Evolutionary conservation across 2,797 vertebrate species (phyloP).

Genomic region (Macroramphosus scolopax): DNA sequence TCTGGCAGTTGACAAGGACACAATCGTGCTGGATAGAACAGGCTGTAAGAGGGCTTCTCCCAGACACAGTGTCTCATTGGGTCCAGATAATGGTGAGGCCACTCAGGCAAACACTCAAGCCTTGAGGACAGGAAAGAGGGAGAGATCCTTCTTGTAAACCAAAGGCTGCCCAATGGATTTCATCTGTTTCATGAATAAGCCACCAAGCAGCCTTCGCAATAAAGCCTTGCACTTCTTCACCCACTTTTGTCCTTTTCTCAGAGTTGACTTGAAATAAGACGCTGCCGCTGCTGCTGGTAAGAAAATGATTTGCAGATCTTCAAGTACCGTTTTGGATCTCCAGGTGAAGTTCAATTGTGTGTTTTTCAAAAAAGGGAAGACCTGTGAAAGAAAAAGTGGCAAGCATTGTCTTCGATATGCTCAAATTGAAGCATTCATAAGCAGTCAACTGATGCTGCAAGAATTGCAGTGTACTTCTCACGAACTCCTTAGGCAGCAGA

Average conservation of each 20-base stretch:
- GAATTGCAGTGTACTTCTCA: slow-evolving; percentile 42
- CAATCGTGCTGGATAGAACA: slow-evolving; percentile 37
- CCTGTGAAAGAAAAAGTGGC: slow-evolving; percentile 6
- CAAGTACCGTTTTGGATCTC: slow-evolving; percentile 22
- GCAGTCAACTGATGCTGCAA: slow-evolving; percentile 35
- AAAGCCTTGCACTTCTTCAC: slow-evolving; percentile 36
- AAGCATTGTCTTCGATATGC: slow-evolving; percentile 19
- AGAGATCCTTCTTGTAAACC: slow-evolving; percentile 44
- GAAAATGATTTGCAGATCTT: slow-evolving; percentile 13
- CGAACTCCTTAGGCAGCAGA: slow-evolving; percentile 53
- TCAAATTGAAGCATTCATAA: slow-evolving; percentile 37
- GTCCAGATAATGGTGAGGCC: slow-evolving; percentile 53
- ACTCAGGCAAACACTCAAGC: slow-evolving; percentile 70
- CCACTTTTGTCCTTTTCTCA: slow-evolving; percentile 28
- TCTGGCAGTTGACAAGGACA: slow-evolving; percentile 41
- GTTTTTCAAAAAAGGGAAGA: slow-evolving; percentile 12
- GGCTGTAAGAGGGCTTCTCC: slow-evolving; percentile 38
- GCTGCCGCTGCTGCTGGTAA: slow-evolving; percentile 2
- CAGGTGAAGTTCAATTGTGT: slow-evolving; percentile 14
- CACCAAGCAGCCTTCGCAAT: slow-evolving; percentile 34
- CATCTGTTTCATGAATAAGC: slow-evolving; percentile 58
- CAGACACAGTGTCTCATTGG: slow-evolving; percentile 49
- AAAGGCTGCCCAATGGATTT: too few relatives aligned
- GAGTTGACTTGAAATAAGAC: not conserved
- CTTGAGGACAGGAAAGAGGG: slow-evolving; percentile 55